Evolutionary conservation across 2,797 vertebrate species (phyloP).

Genomic region (Lophotriccus pileatus): DNA sequence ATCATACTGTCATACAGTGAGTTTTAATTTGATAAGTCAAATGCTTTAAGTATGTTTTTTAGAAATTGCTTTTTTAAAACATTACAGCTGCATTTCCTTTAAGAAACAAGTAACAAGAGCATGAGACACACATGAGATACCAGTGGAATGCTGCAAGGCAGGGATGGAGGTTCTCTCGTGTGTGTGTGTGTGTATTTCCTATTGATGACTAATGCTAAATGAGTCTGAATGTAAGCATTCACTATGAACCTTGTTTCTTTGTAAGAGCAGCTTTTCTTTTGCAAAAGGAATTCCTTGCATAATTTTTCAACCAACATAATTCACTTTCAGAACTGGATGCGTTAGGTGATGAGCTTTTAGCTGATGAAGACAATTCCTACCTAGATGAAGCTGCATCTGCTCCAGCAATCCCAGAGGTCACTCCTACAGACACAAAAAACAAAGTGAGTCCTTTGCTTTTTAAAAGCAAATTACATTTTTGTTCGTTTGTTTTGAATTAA

Average conservation of each 20-base stretch:
- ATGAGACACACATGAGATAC: not conserved
- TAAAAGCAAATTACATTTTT: not conserved
- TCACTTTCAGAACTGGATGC: constrained; percentile 89
- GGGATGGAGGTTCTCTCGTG: not conserved
- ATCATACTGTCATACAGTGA: not conserved
- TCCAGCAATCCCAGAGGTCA: constrained; percentile 91
- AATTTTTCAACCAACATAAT: not conserved
- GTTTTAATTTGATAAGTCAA: not conserved
- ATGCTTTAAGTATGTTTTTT: not conserved
- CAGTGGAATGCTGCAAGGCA: not conserved
- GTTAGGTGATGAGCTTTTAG: constrained; percentile 90
- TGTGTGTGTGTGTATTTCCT: not conserved
- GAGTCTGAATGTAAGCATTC: not conserved
- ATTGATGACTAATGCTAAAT: not conserved
- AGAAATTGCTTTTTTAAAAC: not conserved
- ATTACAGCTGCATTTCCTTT: not conserved
- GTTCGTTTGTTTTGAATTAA: not conserved
- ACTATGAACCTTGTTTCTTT: not conserved
- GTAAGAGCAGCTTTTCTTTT: not conserved
- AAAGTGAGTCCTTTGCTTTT: constrained; percentile 77
- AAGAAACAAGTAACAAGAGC: not conserved
- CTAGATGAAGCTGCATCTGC: constrained; percentile 91
- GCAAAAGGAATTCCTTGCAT: not conserved
- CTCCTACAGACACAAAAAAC: constrained; percentile 87
- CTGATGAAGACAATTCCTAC: constrained; percentile 96